Percentiles rank a stretch among this genome's conserved stretches.
These are phyloP conservation scores for Sus scrofa DNA, from an alignment of 2,113 vertebrate genomes.

Conservation along the genomic window DNA sequence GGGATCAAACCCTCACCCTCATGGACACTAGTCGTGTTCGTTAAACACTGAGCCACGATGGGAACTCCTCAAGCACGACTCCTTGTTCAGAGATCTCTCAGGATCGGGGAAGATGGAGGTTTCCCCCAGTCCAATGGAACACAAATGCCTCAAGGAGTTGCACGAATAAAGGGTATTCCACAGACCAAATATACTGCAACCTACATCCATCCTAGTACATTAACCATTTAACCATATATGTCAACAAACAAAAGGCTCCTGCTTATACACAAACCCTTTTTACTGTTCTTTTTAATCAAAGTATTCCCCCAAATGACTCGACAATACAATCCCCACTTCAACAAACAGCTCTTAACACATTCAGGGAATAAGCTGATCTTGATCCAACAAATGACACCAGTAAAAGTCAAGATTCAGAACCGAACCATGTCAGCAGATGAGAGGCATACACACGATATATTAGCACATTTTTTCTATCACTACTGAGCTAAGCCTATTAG, in stretches of 20 bases:
- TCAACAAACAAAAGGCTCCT: neutral
- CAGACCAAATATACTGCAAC: neutral
- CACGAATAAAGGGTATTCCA: neutral
- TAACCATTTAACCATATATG: neutral
- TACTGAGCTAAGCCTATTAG: neutral
- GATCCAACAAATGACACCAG: neutral
- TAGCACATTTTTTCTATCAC: neutral
- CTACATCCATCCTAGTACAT: neutral
- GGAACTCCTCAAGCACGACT: neutral
- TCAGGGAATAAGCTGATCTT: neutral
- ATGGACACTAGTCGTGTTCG: too few species aligned
- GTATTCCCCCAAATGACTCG: conserved; percentile 21
- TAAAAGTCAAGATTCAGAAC: neutral
- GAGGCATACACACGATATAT: neutral
- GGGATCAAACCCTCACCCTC: too few species aligned
- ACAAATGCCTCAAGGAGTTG: neutral
- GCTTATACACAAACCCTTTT: neutral
- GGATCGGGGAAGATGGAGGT: neutral
- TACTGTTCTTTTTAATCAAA: conserved; percentile 38
- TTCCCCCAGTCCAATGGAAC: neutral
- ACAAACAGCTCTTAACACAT: neutral
- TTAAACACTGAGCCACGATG: too few species aligned
- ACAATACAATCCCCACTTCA: conserved; percentile 35
- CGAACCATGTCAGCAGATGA: neutral
- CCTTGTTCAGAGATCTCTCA: neutral